Conservation (phyloP, 2,888 invertebrate genomes). For the Lasioglossum pauxillum region DNA sequence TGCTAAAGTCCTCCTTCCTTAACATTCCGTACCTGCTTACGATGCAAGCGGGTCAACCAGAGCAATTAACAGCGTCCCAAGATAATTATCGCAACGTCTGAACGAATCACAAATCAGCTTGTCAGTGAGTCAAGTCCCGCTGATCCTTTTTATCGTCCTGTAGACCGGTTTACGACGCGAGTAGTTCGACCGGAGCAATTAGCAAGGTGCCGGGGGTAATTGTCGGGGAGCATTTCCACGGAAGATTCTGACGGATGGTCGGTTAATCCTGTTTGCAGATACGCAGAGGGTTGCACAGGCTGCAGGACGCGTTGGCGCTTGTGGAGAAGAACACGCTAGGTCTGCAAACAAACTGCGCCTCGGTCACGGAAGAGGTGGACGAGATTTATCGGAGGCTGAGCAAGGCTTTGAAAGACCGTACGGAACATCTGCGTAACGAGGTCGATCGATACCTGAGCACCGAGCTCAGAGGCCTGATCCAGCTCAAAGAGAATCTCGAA, state of each 20-base stretch:
- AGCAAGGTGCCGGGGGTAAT: neutral
- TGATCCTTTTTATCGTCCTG: neutral
- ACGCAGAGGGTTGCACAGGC: slow-evolving; percentile 93
- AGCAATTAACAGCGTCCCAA: neutral
- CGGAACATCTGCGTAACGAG: slow-evolving; percentile 94
- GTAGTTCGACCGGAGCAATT: neutral
- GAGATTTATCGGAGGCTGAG: slow-evolving; percentile 95
- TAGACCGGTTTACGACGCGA: neutral
- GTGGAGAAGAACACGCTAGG: slow-evolving; percentile 95
- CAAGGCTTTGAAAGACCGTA: slow-evolving; percentile 95
- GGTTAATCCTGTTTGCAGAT: slow-evolving; percentile 85
- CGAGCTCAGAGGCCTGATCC: slow-evolving; percentile 93
- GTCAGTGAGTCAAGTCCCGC: neutral
- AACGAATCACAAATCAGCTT: neutral
- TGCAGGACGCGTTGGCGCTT: slow-evolving; percentile 93
- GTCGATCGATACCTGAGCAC: slow-evolving; percentile 96
- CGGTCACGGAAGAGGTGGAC: slow-evolving; percentile 97
- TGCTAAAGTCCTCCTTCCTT: neutral
- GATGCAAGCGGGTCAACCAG: no score
- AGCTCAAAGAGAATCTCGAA: slow-evolving; percentile 96
- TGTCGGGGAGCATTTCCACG: neutral
- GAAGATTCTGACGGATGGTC: slow-evolving; percentile 18
- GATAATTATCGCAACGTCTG: neutral
- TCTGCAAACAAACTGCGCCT: slow-evolving; percentile 94
- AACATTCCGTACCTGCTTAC: neutral